A percentile compares a stretch with the other conserved stretches of the same genome.
Conservation (phyloP, 2,113 vertebrate genomes). For the Balaeniceps rex region DNA sequence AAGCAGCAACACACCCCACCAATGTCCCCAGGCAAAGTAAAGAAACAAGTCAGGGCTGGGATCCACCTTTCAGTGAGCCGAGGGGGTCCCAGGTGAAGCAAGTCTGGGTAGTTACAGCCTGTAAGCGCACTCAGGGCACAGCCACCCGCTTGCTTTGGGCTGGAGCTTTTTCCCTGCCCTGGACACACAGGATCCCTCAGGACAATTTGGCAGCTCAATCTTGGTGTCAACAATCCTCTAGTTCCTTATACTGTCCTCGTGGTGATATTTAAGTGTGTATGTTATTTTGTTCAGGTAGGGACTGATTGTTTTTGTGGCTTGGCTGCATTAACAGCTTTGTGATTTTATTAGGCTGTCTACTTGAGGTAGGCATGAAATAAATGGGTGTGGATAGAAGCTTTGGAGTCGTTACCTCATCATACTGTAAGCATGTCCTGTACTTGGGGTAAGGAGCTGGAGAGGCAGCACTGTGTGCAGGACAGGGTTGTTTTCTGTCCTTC, state of each 20-base stretch:
- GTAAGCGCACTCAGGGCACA: accelerated
- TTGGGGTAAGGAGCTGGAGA: not conserved
- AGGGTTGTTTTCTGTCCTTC: not conserved
- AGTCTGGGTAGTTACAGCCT: accelerated
- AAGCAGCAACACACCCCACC: accelerated
- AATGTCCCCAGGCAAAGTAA: accelerated
- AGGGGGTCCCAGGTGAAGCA: no score
- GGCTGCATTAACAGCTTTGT: not conserved
- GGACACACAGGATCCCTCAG: accelerated
- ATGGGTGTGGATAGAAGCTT: not conserved
- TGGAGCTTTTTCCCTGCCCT: not conserved
- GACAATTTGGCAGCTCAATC: not conserved
- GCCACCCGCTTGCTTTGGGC: not conserved
- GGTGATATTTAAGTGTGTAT: not conserved
- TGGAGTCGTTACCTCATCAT: not conserved
- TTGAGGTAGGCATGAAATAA: not conserved
- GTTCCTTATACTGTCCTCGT: not conserved
- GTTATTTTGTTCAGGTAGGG: not conserved
- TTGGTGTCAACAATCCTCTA: not conserved
- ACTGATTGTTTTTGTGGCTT: not conserved
- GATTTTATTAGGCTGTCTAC: not conserved
- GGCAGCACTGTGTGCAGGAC: not conserved
- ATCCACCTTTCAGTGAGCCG: accelerated
- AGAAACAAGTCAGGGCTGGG: not conserved
- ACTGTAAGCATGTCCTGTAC: accelerated